Percentiles rank a stretch among this genome's conserved stretches.
These are phyloP conservation scores for Chascanopsetta lugubris DNA, from an alignment of 2,113 vertebrate species.

Conservation along the genomic window DNA sequence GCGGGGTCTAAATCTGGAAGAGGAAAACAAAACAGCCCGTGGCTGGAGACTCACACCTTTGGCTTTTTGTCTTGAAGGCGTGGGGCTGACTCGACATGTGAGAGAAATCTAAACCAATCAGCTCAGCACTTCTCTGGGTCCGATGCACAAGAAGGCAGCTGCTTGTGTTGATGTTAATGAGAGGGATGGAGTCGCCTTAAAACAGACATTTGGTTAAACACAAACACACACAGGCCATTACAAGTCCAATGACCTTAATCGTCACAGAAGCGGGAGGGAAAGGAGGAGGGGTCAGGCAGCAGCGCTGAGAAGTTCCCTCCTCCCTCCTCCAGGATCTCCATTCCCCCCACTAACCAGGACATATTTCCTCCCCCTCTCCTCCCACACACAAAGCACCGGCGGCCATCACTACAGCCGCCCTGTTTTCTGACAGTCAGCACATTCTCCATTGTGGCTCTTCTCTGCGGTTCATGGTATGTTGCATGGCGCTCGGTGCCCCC, in stretches of 20 bases:
- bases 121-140: neutral
- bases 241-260: conserved; percentile 54
- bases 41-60: neutral
- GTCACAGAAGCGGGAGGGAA: conserved; percentile 42
- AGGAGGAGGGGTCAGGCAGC: conserved; percentile 26
- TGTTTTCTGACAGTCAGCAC: conserved; percentile 67
- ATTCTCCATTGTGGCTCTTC: conserved; percentile 62
- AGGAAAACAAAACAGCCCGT: too few relatives aligned
- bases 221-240: conserved; percentile 30
- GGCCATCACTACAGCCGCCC: conserved; percentile 36
- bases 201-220: conserved; percentile 17
- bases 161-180: neutral
- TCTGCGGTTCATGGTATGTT: conserved; percentile 59
- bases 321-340: conserved; percentile 21
- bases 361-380: conserved; percentile 45
- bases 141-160: neutral
- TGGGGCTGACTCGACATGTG: neutral
- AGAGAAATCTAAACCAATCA: neutral
- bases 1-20: too few relatives aligned
- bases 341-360: conserved; percentile 39
- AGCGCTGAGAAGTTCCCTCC: conserved; percentile 8
- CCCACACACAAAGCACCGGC: conserved; percentile 59
- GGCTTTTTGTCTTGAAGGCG: neutral
- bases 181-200: conserved; percentile 12
- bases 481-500: neutral